Evolutionary conservation across 2,888 invertebrate genomes (phyloP), one percentile per base, ranked within the genome.

Genomic region (Leptopilina myrica): DNA sequence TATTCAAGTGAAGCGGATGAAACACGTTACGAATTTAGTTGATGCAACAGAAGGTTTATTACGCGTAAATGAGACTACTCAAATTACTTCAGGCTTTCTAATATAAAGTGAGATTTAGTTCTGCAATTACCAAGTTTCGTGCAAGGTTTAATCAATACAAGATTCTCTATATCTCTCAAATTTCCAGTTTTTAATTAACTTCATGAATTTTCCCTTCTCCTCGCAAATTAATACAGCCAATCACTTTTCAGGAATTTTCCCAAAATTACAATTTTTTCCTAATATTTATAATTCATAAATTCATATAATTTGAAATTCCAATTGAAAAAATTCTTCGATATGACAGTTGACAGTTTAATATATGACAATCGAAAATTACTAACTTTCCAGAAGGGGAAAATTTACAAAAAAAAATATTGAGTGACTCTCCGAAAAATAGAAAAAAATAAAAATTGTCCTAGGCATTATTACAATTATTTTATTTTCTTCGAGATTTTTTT

Each of bases 111-210:
- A 73, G 73, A 73, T 56, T 73, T 73, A 40, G 73, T 73, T 73
- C 40, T 56, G 73, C 53, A 73, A 53, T 73, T 73, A 73, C 56
- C 73, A 73, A 73, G 73, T 73, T 73, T 73, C 56, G 56, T 73
- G 73, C 33, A 73, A 73, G 33, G 56, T 73, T 73, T 56, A 73
- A 56, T 56, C 56, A 56, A 73, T 56, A n/a, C 33, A 56, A 14
- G n/a, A 53, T 73, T 73, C 14, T 53, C 7, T 53, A 56, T 49
- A 56, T 56, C 26, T 9, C 26, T 9, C 20, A 73, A 73, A 73
- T 73, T 73, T 53, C 14, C 49, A 12, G 64, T 64, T 64, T 62
- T 62, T 15, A 62, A 62, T 62, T 62, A 62, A 62, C 62, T 62
- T 62, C 20, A 20, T 20, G 8, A 62, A 62, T 26, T 62, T 62